A percentile compares a stretch with the other conserved stretches of the same genome.
Conservation (phyloP, 2,888 invertebrate species). For the Tipula vernalis region DNA sequence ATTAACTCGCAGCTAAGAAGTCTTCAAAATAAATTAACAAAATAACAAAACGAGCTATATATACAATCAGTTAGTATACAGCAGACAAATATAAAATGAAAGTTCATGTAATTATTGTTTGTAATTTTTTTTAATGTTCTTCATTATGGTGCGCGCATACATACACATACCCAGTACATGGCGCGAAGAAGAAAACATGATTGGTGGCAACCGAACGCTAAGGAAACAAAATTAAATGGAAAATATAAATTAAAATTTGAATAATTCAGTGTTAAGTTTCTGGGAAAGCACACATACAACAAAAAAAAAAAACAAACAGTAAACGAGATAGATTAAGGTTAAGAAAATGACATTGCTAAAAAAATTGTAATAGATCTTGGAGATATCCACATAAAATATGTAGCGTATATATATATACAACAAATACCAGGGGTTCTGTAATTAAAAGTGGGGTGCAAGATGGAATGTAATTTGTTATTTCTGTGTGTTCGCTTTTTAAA, state of each 20-base stretch:
- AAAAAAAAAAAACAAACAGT: background rate
- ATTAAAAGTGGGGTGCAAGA: background rate
- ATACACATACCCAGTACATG: background rate
- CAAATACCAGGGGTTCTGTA: background rate
- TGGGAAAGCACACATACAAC: background rate
- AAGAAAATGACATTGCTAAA: background rate
- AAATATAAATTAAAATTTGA: slow-evolving; percentile 4
- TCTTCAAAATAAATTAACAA: background rate
- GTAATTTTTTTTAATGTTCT: background rate
- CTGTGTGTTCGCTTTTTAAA: background rate
- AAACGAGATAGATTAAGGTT: slow-evolving; percentile 4
- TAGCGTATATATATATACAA: background rate
- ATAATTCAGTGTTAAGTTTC: background rate
- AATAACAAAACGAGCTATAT: background rate
- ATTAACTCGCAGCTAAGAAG: background rate
- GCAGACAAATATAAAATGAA: background rate
- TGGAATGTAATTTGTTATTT: background rate
- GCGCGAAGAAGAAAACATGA: background rate
- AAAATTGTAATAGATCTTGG: background rate
- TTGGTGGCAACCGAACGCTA: background rate
- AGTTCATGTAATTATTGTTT: background rate
- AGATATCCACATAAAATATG: background rate
- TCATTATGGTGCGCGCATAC: background rate
- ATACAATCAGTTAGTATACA: background rate
- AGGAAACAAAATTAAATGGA: background rate